A percentile compares a stretch with the other conserved stretches of the same genome.
Evolutionary conservation across 2,888 invertebrate genomes (phyloP).

Genomic region (Hypsopygia costalis): DNA sequence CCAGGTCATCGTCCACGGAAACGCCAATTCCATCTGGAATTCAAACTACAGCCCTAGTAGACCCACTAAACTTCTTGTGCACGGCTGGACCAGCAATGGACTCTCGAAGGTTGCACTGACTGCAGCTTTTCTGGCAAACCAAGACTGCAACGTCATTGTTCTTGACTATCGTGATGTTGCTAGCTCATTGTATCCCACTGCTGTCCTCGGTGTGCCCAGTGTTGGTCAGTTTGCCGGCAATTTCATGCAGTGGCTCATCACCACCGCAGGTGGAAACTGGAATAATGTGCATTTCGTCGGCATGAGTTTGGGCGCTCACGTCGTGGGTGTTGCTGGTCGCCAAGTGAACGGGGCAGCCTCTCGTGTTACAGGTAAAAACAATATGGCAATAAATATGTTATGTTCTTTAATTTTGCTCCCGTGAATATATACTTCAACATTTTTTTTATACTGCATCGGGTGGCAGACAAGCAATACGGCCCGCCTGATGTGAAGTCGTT

Average conservation of each 20-base stretch:
- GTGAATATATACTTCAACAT: too few relatives aligned
- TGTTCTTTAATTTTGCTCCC: too few relatives aligned
- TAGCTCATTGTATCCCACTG: conserved; percentile 13
- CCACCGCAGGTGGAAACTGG: too few relatives aligned
- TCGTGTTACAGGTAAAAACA: conserved; percentile 36
- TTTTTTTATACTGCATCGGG: too few relatives aligned
- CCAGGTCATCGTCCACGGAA: conserved; percentile 32
- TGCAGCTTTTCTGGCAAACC: conserved; percentile 33
- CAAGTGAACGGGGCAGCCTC: conserved; percentile 22
- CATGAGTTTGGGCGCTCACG: conserved; percentile 53
- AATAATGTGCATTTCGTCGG: conserved; percentile 42
- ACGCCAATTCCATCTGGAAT: conserved; percentile 28
- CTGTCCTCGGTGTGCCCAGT: background rate
- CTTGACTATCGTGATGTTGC: conserved; percentile 41
- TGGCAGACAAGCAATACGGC: too few relatives aligned
- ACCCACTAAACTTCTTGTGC: conserved; percentile 36
- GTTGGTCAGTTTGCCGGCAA: background rate
- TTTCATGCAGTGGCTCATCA: background rate
- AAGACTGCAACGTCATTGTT: conserved; percentile 42
- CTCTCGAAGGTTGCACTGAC: conserved; percentile 27
- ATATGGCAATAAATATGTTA: too few relatives aligned
- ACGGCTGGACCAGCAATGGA: conserved; percentile 42
- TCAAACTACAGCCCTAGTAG: conserved; percentile 36
- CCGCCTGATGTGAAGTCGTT: too few relatives aligned
- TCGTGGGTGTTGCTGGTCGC: conserved; percentile 44